Base-by-base conservation (phyloP, 2,797 vertebrate genomes). In the Loriculus beryllinus region DNA sequence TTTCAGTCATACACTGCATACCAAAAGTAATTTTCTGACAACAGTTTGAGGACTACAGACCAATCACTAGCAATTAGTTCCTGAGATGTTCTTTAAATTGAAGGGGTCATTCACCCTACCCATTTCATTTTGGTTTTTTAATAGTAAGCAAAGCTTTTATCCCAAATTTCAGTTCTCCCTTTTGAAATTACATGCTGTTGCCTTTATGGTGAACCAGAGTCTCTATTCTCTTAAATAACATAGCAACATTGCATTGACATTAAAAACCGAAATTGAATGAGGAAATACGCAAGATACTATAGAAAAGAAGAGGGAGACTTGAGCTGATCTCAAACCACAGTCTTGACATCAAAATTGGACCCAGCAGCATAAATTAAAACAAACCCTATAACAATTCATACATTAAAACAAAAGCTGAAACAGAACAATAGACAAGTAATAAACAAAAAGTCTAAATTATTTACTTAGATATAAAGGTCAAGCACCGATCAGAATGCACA, bases 241-340 rank as follows among this genome's bases (percentile, higher is more conserved):
- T 6, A 56, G 31, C 16, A 77, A 79, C 25, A 5, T 14, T 26
- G 49, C 28, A 20, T 2, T 72, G 14, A 72, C 37, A 56, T 3
- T n/a, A 43, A 49, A 82, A 86, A 75, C 12, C 0, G 23, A 35
- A 42, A 64, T 6, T 0, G 0, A 82, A 86, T 13, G 2, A 70
- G 40, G 14, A 71, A 62, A 64, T 12, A 35, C 47, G 23, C 11
- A 52, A 40, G 47, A 31, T 31, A 39, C 5, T 29, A 51, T 3
- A 29, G 67, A 60, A 70, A 56, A 69, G 37, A 72, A 29, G 7
- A 37, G 21, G 14, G 11, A 7, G 8, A 7, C 6, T 80, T 42
- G 52, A 60, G 15, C 6, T 57, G 21, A 67, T 62, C 28, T 67
- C 42, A 79, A 45, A 57, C 9, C 37, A 42, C 4, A 1, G 7